A percentile compares a stretch with the other conserved stretches of the same genome.
These are phyloP conservation scores for Hydractinia echinata DNA, from an alignment of 30 jellyfish, hydroid and myxozoan genomes.

Conservation along the genomic window DNA sequence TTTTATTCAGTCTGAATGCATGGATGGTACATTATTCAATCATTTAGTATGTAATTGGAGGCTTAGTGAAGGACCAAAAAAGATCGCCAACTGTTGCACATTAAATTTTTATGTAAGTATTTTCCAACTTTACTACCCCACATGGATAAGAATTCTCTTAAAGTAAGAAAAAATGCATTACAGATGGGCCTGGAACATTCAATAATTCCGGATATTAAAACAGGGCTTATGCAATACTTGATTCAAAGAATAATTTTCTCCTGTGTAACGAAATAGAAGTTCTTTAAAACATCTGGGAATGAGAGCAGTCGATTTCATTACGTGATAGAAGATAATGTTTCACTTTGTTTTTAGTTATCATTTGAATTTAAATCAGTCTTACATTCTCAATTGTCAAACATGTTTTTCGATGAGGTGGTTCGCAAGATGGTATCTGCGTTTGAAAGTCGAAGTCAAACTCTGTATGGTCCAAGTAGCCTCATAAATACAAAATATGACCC, in stretches of 20 bases:
- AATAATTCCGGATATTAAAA: no score
- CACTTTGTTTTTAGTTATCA: conserved; percentile 43
- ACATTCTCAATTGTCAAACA: conserved; percentile 79
- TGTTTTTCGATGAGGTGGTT: conserved; percentile 93
- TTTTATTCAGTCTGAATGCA: conserved; percentile 79
- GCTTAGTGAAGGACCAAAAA: conserved; percentile 74
- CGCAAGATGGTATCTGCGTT: conserved; percentile 88
- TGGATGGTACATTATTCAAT: conserved; percentile 91
- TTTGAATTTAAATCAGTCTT: conserved; percentile 83
- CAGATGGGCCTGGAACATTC: no score
- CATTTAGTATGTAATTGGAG: conserved; percentile 81
- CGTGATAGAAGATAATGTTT: neutral
- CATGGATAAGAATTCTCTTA: no score
- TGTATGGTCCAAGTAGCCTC: conserved; percentile 60
- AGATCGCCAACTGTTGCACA: conserved; percentile 74
- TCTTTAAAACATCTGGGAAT: no score
- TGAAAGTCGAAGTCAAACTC: conserved; percentile 71
- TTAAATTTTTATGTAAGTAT: conserved; percentile 77
- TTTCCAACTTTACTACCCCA: neutral
- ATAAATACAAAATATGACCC: neutral
- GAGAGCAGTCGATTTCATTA: no score
- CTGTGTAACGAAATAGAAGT: no score
- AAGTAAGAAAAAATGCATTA: no score
- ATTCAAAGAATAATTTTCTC: no score
- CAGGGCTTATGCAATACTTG: no score